Percentiles rank a stretch among this genome's conserved stretches.
Evolutionary conservation across 2,888 invertebrate species (phyloP).

Genomic region (Griposia aprilina): DNA sequence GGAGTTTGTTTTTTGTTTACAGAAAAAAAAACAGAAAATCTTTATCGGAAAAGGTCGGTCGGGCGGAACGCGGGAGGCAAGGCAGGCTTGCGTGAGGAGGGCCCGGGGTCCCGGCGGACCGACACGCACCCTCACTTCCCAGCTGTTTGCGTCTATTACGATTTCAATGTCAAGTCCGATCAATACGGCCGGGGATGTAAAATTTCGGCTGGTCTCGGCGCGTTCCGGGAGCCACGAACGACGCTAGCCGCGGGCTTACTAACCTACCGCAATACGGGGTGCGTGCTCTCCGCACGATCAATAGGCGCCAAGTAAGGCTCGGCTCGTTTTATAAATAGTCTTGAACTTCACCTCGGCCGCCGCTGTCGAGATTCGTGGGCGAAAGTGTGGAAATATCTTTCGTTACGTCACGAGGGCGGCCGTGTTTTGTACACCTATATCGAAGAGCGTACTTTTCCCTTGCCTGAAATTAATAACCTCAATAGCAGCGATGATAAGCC

Average conservation of each 20-base stretch:
- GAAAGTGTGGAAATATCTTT: slow-evolving; percentile 82
- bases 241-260: slow-evolving; percentile 83
- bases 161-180: slow-evolving; percentile 91
- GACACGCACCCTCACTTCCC: slow-evolving; percentile 86
- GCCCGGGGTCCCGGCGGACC: slow-evolving; percentile 72
- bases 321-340: slow-evolving; percentile 89
- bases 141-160: slow-evolving; percentile 89
- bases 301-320: slow-evolving; percentile 86
- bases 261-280: slow-evolving; percentile 90
- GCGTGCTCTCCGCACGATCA: slow-evolving; percentile 87
- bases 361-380: slow-evolving; percentile 80
- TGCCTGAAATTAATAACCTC: slow-evolving; percentile 77
- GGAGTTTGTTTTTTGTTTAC: slow-evolving; percentile 50
- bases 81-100: slow-evolving; percentile 80
- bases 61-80: slow-evolving; percentile 57
- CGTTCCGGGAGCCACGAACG: slow-evolving; percentile 87
- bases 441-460: slow-evolving; percentile 65
- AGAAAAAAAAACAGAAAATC: slow-evolving; percentile 55
- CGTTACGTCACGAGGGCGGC: slow-evolving; percentile 74
- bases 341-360: slow-evolving; percentile 88
- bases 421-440: slow-evolving; percentile 56
- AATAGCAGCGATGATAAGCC: slow-evolving; percentile 75
- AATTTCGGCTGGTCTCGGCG: slow-evolving; percentile 88
- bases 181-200: slow-evolving; percentile 89
- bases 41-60: slow-evolving; percentile 59